Conservation (phyloP, 2,888 invertebrate genomes). For the Polia nebulosa region DNA sequence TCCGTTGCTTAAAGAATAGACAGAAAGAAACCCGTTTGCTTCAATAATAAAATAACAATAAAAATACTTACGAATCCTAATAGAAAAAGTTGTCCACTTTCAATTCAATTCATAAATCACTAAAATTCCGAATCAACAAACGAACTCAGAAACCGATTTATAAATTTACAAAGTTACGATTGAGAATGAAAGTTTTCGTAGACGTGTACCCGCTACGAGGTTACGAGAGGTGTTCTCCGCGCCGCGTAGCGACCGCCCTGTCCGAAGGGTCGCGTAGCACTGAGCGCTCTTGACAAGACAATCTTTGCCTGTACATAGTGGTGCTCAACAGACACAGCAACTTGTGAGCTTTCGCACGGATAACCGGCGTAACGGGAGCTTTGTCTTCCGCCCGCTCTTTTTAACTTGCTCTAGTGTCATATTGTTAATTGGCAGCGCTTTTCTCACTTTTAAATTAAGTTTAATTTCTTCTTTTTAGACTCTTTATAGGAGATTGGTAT, state of each 20-base stretch:
- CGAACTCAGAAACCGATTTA: conserved; percentile 48
- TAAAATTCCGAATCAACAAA: conserved; percentile 50
- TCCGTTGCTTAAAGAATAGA: not conserved
- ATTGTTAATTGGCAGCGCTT: conserved; percentile 73
- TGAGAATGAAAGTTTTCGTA: conserved; percentile 70
- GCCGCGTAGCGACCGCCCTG: conserved; percentile 84
- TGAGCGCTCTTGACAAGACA: conserved; percentile 89
- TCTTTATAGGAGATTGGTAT: conserved; percentile 34
- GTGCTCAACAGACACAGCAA: conserved; percentile 85
- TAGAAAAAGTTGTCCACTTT: conserved; percentile 72
- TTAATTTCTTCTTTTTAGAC: conserved; percentile 36
- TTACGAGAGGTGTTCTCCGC: conserved; percentile 64
- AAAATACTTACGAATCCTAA: conserved; percentile 79
- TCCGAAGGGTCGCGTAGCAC: conserved; percentile 84
- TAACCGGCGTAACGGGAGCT: conserved; percentile 83
- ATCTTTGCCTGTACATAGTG: conserved; percentile 86
- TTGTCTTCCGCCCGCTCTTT: conserved; percentile 81
- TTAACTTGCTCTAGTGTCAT: conserved; percentile 73
- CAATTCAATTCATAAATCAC: conserved; percentile 62
- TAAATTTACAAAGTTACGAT: conserved; percentile 53
- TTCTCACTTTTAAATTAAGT: conserved; percentile 52
- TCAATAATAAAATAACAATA: conserved; percentile 5
- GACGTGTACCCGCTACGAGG: conserved; percentile 70
- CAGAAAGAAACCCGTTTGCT: not conserved
- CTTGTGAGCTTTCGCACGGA: conserved; percentile 86